phyloP scores from a whole-genome alignment of 2,888 invertebrate species.

The Drosophila atripex region DNA sequence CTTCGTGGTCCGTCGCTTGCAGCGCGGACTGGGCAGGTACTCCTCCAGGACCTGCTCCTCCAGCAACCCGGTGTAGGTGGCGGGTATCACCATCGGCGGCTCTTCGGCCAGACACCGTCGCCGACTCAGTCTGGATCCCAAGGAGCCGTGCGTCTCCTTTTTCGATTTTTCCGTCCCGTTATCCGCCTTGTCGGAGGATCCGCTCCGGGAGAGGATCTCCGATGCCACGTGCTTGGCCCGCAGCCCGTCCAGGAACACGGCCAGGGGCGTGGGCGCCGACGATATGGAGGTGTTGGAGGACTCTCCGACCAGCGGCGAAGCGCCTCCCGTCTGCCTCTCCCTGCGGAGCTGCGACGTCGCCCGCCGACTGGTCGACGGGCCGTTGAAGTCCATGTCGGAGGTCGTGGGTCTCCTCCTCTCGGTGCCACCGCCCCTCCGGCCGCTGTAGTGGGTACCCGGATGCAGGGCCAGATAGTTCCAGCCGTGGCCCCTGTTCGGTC shows the following conservation, averaged over 20 bases:
- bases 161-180: too few species aligned
- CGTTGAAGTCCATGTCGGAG: not conserved
- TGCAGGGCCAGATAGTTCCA: slow-evolving; percentile 5
- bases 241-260: slow-evolving; percentile 9
- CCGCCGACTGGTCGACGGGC: not conserved
- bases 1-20: slow-evolving; percentile 1
- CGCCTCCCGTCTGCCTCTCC: not conserved
- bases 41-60: slow-evolving; percentile 31
- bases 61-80: slow-evolving; percentile 34
- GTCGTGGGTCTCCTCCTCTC: not conserved
- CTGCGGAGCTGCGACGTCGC: not conserved
- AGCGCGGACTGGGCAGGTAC: slow-evolving; percentile 24
- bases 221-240: slow-evolving; percentile 5
- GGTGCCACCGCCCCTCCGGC: not conserved
- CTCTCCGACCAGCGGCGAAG: not conserved
- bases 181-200: not conserved
- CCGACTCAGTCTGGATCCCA: not conserved
- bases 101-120: not conserved
- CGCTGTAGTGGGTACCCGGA: not conserved
- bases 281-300: not conserved
- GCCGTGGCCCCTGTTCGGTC: not conserved
- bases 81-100: slow-evolving; percentile 7
- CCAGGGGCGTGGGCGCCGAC: slow-evolving; percentile 8
- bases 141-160: not conserved
- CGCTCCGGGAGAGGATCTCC: not conserved